A percentile compares a stretch with the other conserved stretches of the same genome.
phyloP scores from a whole-genome alignment of 2,113 vertebrate genomes.

The Heptranchias perlo region DNA sequence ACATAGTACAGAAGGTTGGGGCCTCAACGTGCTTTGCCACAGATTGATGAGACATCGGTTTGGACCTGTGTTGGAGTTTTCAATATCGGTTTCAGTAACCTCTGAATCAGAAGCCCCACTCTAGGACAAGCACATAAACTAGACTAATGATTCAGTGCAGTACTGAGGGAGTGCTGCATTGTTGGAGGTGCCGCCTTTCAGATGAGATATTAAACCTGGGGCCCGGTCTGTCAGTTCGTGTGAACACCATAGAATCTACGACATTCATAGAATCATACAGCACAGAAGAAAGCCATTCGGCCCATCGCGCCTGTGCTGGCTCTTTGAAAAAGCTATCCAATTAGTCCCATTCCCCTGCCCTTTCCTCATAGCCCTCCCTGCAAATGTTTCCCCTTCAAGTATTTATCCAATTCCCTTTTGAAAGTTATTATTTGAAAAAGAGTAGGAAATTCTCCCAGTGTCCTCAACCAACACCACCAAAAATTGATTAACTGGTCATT shows the following conservation, averaged over 20 bases:
- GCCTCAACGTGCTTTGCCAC: too few species aligned
- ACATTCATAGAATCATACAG: background rate
- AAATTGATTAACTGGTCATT: background rate
- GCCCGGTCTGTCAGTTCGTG: background rate
- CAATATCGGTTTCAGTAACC: too few species aligned
- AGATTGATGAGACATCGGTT: too few species aligned
- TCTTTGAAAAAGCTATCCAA: too few species aligned
- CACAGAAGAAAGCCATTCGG: background rate
- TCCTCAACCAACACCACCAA: background rate
- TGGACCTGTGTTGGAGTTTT: too few species aligned
- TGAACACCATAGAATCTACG: background rate
- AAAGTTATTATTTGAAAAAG: background rate
- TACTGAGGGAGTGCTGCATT: background rate
- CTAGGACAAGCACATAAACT: background rate
- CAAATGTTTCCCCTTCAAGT: background rate
- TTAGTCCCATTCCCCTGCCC: too few species aligned
- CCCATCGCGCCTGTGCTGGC: background rate
- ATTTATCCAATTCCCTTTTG: background rate
- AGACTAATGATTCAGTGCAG: background rate
- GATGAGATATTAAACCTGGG: background rate
- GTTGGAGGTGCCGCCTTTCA: background rate
- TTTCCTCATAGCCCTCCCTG: too few species aligned
- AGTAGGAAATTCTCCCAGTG: background rate
- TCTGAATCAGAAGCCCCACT: too few species aligned
- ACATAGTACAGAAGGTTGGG: too few species aligned